Evolutionary conservation across 2,113 vertebrate species (phyloP), one percentile per base, ranked within the genome.

Genomic region (Notarius lentiginosus): DNA sequence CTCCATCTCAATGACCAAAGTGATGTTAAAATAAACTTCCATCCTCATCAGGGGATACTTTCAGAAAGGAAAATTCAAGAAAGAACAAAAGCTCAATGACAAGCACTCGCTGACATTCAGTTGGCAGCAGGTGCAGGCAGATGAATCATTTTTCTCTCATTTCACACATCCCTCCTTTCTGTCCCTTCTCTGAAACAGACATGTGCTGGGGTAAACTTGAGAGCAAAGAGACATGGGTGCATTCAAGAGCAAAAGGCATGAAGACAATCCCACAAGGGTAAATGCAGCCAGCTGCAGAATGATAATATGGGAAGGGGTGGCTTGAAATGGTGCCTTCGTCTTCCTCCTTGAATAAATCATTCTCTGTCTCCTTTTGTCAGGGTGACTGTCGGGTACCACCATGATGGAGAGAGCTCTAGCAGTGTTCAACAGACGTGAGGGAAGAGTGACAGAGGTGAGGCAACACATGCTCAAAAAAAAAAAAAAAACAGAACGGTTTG

Each of bases 291-390:
- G 56, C 49, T 65, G 49, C 63, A 72, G 85, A 88, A 90, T 77
- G 82, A 82, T 86, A 84, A 88, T 85, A 87, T 49, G 55, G 53
- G 73, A 20, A 56, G 84, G 58, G 51, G 75, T 55, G 82, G 84
- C 75, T 63, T 5, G 30, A 79, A 81, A 58, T 53, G 56, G 58
- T 24, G n/a, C 51, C 66, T 70, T 77, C 17, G 83, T 84, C 83
- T 84, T 60, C 65, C 86, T 84, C 49, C 79, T 66, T 88, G 83
- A 90, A 91, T 91, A 92, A 92, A 91, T 91, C 89, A 90, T 84
- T 66, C 86, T 53, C 49, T 86, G 84, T 85, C 82, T 79, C 73
- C 20, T 72, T 60, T 88, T 89, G 91, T 89, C 89, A 89, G 80
- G 17, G n/a, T 87, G 89, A 90, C 86, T 90, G 90, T 91, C 90